Conservation (phyloP, 2,113 vertebrate genomes). For the Pangasianodon hypophthalmus region DNA sequence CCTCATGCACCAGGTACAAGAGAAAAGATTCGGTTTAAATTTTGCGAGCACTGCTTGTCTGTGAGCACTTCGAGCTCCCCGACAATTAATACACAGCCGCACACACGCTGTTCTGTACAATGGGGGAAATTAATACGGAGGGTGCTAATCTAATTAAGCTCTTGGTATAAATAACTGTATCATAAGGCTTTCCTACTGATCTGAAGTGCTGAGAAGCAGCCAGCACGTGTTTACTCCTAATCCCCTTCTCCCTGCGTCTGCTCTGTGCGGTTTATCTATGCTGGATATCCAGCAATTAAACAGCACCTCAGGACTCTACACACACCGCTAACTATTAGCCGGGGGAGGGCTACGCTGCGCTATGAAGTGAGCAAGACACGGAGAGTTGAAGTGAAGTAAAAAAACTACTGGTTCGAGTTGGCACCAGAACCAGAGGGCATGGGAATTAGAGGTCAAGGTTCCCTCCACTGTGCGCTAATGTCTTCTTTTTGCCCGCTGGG, state of each 20-base stretch:
- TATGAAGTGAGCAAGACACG: not conserved
- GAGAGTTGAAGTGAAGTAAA: conserved; percentile 53
- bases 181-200: conserved; percentile 72
- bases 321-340: conserved; percentile 34
- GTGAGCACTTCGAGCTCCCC: conserved; percentile 84
- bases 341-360: not conserved
- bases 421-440: conserved; percentile 41
- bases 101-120: conserved; percentile 80
- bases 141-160: conserved; percentile 86
- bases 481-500: conserved; percentile 58
- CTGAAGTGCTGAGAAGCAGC: conserved; percentile 59
- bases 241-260: conserved; percentile 52
- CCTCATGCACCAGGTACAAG: conserved; percentile 82
- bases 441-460: conserved; percentile 63
- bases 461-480: conserved; percentile 56
- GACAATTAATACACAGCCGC: conserved; percentile 86
- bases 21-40: conserved; percentile 76
- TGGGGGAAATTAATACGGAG: conserved; percentile 84
- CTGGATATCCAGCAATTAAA: conserved; percentile 56
- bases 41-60: conserved; percentile 72
- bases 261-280: conserved; percentile 54
- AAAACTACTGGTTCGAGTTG: conserved; percentile 23
- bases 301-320: conserved; percentile 38
- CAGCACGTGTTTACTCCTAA: conserved; percentile 60
- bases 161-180: conserved; percentile 82